Evolutionary conservation across 2,797 vertebrate genomes (phyloP).

Genomic region (Antennarius maculatus): DNA sequence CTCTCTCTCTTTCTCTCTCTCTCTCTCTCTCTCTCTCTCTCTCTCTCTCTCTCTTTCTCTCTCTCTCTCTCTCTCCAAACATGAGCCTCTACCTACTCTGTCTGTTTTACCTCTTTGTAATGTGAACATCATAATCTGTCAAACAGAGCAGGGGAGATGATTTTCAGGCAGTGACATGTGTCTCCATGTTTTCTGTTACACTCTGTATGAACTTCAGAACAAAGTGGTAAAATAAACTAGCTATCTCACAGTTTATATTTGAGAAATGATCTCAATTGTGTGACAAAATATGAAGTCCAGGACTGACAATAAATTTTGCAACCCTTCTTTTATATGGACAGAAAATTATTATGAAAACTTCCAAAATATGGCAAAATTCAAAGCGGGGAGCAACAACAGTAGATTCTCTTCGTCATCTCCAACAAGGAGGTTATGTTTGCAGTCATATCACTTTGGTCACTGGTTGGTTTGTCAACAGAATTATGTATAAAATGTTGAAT

Average conservation of each 20-base stretch:
- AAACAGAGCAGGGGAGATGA: constrained; percentile 21
- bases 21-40: no score
- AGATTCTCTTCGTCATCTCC: no score
- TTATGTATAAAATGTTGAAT: no score
- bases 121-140: constrained; percentile 14
- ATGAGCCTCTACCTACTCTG: constrained; percentile 7
- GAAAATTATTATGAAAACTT: not conserved
- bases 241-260: not conserved
- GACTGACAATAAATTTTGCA: constrained; percentile 11
- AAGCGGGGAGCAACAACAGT: no score
- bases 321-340: constrained; percentile 1
- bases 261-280: not conserved
- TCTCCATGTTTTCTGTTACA: constrained; percentile 15
- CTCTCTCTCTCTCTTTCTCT: not conserved
- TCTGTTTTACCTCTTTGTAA: constrained; percentile 19
- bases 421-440: no score
- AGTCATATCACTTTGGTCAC: no score
- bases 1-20: no score
- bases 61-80: constrained; percentile 3
- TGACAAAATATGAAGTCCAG: not conserved
- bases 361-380: no score
- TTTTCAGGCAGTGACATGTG: constrained; percentile 10
- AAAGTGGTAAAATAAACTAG: not conserved
- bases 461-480: no score
- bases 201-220: constrained; percentile 18